phyloP scores from a whole-genome alignment of 2,113 vertebrate genomes.

The Phodopus roborovskii region DNA sequence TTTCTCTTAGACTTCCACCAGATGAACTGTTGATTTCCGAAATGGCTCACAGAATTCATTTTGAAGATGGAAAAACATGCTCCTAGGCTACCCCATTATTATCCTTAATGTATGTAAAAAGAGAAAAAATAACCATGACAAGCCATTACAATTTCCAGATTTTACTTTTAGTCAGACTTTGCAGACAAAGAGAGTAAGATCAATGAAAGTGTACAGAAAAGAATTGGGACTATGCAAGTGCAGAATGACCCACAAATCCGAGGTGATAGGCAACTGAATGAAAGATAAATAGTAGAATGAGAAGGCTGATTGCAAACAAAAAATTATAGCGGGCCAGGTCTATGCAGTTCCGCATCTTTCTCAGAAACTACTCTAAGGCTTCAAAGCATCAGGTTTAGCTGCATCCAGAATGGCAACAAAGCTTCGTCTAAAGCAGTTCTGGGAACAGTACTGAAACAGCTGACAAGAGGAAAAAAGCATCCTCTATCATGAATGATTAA shows the following conservation, averaged over 20 bases:
- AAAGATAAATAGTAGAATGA: not conserved
- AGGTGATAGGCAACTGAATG: not conserved
- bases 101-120: not conserved
- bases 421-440: not conserved
- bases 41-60: not conserved
- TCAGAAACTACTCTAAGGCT: not conserved
- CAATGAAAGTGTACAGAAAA: not conserved
- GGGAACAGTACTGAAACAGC: not conserved
- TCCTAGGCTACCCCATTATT: not conserved
- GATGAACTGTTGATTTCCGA: not conserved
- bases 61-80: not conserved
- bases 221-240: not conserved
- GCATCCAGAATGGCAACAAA: constrained; percentile 20
- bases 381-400: not conserved
- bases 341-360: constrained; percentile 2
- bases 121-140: not conserved
- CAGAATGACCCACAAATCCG: not conserved
- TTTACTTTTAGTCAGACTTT: not conserved
- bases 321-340: not conserved
- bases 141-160: not conserved
- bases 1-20: constrained; percentile 15
- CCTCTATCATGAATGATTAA: not conserved
- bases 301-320: not conserved
- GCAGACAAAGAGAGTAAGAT: not conserved
- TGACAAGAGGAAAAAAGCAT: not conserved